phyloP scores from a whole-genome alignment of 2,113 vertebrate species.

The Hippotragus niger region DNA sequence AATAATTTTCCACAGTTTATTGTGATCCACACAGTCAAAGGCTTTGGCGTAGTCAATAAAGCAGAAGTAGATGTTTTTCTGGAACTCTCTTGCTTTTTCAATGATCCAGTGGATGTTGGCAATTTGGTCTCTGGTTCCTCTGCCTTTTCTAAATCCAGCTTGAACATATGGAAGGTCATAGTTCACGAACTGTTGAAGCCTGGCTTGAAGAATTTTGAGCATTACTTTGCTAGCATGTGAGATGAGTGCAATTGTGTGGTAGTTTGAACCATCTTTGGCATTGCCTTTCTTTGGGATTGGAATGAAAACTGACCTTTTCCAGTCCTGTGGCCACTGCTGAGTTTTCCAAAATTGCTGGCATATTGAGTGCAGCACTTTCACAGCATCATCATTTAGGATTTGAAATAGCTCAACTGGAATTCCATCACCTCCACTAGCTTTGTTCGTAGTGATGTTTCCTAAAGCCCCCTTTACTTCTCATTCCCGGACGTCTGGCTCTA shows the following conservation, averaged over 20 bases:
- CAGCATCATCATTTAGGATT: not conserved
- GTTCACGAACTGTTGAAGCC: not conserved
- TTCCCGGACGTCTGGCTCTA: not conserved
- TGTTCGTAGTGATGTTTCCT: not conserved
- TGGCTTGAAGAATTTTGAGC: not conserved
- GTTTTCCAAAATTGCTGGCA: not conserved
- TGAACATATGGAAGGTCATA: not conserved
- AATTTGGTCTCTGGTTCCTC: not conserved
- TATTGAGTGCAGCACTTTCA: not conserved
- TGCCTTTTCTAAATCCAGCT: not conserved
- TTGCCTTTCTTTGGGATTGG: not conserved
- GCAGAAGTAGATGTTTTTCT: not conserved
- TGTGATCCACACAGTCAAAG: not conserved
- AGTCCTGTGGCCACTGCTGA: not conserved
- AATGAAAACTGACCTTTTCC: not conserved
- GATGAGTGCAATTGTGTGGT: not conserved
- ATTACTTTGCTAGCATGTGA: not conserved
- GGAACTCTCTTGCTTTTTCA: not conserved
- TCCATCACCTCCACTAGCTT: not conserved
- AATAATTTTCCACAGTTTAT: not conserved
- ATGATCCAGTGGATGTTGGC: not conserved
- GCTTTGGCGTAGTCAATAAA: not conserved
- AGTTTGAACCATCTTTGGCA: not conserved
- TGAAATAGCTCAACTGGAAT: not conserved
- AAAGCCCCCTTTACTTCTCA: not conserved